Evolutionary conservation across 2,797 vertebrate genomes (phyloP).

Genomic region (Petrocephalus schoutedeni): DNA sequence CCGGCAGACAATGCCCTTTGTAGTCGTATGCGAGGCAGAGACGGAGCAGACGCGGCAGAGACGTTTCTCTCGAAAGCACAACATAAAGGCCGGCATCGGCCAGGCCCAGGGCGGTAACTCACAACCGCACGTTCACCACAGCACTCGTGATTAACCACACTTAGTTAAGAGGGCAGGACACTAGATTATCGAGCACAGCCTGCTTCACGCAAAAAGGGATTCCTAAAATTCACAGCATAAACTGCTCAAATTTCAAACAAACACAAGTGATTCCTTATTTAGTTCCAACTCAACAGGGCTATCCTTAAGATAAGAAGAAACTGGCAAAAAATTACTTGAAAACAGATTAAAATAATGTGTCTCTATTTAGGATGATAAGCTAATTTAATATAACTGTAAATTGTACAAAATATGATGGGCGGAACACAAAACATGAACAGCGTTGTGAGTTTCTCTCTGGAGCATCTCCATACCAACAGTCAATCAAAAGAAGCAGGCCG

Average conservation of each 20-base stretch:
- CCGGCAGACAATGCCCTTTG: background rate
- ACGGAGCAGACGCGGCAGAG: background rate
- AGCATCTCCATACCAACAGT: background rate
- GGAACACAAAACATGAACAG: background rate
- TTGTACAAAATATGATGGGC: background rate
- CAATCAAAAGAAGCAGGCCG: constrained; percentile 36
- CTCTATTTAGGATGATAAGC: background rate
- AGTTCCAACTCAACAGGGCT: background rate
- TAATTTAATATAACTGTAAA: background rate
- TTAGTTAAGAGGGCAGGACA: background rate
- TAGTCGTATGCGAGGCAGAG: background rate
- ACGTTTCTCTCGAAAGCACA: background rate
- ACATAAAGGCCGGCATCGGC: background rate
- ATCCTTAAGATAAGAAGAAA: background rate
- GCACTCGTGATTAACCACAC: background rate
- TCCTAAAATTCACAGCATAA: background rate
- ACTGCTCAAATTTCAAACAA: background rate
- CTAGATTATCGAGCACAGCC: background rate
- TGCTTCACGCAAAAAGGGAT: background rate
- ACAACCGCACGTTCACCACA: background rate
- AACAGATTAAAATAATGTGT: background rate
- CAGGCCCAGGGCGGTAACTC: background rate
- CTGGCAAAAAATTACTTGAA: background rate
- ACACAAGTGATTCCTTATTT: background rate
- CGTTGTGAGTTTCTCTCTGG: background rate